Evolutionary conservation across 2,113 vertebrate species (phyloP).

Genomic region (Cyanoderma ruficeps): DNA sequence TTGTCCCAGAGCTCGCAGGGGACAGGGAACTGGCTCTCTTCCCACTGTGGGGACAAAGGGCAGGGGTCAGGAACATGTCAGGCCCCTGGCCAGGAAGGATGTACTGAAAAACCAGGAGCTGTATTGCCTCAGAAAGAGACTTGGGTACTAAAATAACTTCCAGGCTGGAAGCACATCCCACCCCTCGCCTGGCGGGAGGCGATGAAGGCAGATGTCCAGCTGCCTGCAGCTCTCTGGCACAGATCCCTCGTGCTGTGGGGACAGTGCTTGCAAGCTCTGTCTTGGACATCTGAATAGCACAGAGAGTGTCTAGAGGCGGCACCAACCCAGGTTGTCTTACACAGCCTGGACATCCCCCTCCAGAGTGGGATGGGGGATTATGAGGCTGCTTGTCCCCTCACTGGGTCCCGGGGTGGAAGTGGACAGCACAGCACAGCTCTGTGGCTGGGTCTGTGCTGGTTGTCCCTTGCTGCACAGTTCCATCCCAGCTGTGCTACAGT

Average conservation of each 20-base stretch:
- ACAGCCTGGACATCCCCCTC: neutral
- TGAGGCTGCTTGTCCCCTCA: neutral
- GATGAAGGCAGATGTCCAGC: neutral
- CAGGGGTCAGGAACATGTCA: neutral
- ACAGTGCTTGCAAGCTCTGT: neutral
- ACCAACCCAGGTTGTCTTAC: accelerated
- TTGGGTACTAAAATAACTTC: neutral
- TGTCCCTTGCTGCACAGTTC: accelerated
- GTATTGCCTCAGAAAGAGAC: neutral
- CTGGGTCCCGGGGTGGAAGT: neutral
- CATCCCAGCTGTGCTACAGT: accelerated
- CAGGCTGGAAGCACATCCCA: neutral
- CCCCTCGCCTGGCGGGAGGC: accelerated
- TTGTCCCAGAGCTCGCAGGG: neutral
- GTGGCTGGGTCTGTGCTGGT: neutral
- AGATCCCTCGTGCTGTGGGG: accelerated
- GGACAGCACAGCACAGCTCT: accelerated
- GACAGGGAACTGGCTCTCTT: neutral
- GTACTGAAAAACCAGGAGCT: neutral
- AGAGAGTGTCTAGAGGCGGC: accelerated
- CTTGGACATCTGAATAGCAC: neutral
- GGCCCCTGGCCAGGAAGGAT: neutral
- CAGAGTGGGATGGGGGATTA: accelerated
- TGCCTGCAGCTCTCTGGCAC: neutral
- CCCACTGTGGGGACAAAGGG: accelerated